Evolutionary conservation across 2,888 invertebrate species (phyloP).

Genomic region (Acrocyrtus sp.): DNA sequence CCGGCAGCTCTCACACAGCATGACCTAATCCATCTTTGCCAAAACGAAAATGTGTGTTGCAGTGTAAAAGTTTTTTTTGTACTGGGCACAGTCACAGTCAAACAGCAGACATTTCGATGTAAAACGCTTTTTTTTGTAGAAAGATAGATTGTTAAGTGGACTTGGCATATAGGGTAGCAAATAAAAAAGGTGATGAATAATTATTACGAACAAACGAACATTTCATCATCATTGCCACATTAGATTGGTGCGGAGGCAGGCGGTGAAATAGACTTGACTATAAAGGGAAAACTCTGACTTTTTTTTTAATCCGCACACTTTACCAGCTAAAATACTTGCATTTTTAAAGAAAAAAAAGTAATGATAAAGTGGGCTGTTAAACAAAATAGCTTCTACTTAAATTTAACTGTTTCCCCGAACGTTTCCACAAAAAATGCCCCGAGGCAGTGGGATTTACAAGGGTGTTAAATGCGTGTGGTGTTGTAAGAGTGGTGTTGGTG

Average conservation of each 20-base stretch:
- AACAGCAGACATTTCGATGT: not conserved
- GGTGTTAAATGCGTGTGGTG: not conserved
- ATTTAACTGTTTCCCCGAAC: too few species aligned
- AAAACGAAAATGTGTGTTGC: slow-evolving; percentile 13
- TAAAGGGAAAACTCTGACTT: slow-evolving; percentile 20
- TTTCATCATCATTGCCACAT: too few species aligned
- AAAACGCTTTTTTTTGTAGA: not conserved
- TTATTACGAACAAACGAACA: slow-evolving; percentile 45
- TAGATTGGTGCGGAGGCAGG: too few species aligned
- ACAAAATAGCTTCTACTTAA: not conserved
- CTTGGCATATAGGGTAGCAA: slow-evolving; percentile 27
- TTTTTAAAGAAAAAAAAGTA: slow-evolving; percentile 10
- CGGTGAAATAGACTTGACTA: slow-evolving; percentile 33
- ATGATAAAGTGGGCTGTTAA: slow-evolving; percentile 14
- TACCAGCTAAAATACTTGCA: not conserved
- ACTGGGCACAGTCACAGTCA: slow-evolving; percentile 8
- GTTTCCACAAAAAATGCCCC: not conserved
- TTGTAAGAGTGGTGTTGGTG: not conserved
- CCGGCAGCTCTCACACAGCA: slow-evolving; percentile 20
- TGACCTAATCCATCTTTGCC: slow-evolving; percentile 52
- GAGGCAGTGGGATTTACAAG: not conserved
- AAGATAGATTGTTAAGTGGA: not conserved
- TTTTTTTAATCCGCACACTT: slow-evolving; percentile 30
- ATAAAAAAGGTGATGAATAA: slow-evolving; percentile 36
- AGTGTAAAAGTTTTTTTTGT: too few species aligned